A percentile compares a stretch with the other conserved stretches of the same genome.
These are phyloP conservation scores for Vanessa tameamea DNA, from an alignment of 1,140 invertebrate genomes.

Conservation along the genomic window DNA sequence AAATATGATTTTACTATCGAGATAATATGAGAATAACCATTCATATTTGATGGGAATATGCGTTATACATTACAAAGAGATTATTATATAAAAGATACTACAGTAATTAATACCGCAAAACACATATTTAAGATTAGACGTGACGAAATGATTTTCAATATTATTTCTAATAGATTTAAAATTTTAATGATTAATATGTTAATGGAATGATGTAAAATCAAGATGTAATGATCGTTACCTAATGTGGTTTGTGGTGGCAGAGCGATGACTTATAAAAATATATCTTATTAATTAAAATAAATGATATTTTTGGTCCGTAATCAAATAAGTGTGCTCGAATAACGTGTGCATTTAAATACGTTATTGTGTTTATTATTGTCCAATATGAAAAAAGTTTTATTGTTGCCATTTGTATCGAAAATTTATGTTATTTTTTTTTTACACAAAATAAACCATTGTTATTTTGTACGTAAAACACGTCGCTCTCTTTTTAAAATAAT, in stretches of 20 bases:
- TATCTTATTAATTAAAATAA: neutral
- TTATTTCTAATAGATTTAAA: neutral
- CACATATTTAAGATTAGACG: neutral
- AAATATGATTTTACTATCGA: conserved; percentile 3
- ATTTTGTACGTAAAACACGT: neutral
- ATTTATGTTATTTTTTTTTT: neutral
- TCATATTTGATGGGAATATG: conserved; percentile 46
- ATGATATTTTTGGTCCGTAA: conserved; percentile 26
- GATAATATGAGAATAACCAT: conserved; percentile 30
- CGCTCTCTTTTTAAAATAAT: neutral
- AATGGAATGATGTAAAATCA: conserved; percentile 6
- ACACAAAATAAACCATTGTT: conserved; percentile 22
- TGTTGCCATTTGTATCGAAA: conserved; percentile 40
- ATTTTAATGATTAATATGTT: neutral
- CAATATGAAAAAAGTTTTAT: conserved; percentile 16
- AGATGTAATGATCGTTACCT: conserved; percentile 8
- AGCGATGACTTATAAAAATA: conserved; percentile 11
- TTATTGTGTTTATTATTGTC: conserved; percentile 45
- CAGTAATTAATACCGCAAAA: neutral
- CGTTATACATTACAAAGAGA: neutral
- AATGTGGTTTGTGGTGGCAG: neutral
- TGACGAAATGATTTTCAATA: neutral
- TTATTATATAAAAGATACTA: neutral
- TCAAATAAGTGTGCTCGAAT: conserved; percentile 26
- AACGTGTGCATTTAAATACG: conserved; percentile 23